A percentile compares a stretch with the other conserved stretches of the same genome.
These are phyloP conservation scores for Choloepus didactylus DNA, from an alignment of 2,797 vertebrate genomes.

Conservation along the genomic window DNA sequence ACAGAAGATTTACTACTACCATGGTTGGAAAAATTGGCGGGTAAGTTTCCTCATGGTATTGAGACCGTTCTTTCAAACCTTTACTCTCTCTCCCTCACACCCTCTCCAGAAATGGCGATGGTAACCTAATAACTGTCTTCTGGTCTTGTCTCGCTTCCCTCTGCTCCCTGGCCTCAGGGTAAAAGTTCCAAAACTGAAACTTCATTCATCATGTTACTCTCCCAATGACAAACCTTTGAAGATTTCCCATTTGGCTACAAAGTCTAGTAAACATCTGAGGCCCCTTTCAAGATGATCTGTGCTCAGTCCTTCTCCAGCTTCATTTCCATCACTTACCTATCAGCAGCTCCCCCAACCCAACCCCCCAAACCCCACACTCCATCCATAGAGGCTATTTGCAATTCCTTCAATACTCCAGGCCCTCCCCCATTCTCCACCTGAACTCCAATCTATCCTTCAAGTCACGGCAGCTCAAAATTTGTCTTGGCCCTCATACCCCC, in stretches of 20 bases:
- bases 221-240: not conserved
- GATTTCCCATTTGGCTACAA: not conserved
- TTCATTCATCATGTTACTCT: not conserved
- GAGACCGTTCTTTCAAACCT: not conserved
- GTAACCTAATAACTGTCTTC: not conserved
- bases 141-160: not conserved
- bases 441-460: not conserved
- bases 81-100: not conserved
- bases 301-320: not conserved
- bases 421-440: not conserved
- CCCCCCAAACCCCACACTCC: not conserved
- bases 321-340: not conserved
- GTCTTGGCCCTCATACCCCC: not conserved
- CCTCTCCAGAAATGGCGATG: not conserved
- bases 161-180: not conserved
- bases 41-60: not conserved
- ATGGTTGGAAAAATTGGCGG: not conserved
- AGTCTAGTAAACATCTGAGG: not conserved
- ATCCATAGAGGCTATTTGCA: not conserved
- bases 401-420: not conserved
- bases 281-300: not conserved
- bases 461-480: not conserved
- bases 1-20: not conserved
- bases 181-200: conserved; percentile 6
- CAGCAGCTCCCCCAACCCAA: not conserved